Evolutionary conservation across 2,888 invertebrate species (phyloP).

Genomic region (Drosophila infuscata): DNA sequence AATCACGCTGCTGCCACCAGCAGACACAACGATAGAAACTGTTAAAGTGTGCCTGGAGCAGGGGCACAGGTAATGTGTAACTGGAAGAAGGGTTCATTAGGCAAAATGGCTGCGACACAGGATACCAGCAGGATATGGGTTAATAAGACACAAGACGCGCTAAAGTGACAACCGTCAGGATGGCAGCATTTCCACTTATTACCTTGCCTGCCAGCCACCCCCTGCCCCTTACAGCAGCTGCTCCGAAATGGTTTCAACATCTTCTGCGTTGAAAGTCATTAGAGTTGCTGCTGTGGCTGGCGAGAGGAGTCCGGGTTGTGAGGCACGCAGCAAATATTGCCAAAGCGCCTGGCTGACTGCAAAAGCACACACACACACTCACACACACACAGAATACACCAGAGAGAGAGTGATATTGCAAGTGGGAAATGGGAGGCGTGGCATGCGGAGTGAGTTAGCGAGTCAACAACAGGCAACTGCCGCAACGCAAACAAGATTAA

Average conservation of each 20-base stretch:
- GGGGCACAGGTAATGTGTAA: conserved; percentile 18
- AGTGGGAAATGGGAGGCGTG: neutral
- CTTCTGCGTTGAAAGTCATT: conserved; percentile 73
- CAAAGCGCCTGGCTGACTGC: conserved; percentile 44
- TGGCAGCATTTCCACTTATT: conserved; percentile 2
- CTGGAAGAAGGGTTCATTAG: conserved; percentile 72
- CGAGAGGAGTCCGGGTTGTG: conserved; percentile 4
- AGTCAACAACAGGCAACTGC: conserved; percentile 76
- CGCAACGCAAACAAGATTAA: conserved; percentile 82
- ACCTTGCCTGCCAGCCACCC: neutral
- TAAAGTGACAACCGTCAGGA: conserved; percentile 52
- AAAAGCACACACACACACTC: conserved; percentile 42
- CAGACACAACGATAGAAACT: neutral
- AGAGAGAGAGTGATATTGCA: conserved; percentile 22
- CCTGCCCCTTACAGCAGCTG: neutral
- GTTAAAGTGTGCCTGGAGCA: neutral
- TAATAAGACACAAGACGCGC: conserved; percentile 72
- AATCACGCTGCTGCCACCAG: conserved; percentile 17
- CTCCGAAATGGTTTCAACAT: conserved; percentile 46
- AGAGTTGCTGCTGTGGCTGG: conserved; percentile 34
- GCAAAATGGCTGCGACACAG: conserved; percentile 57
- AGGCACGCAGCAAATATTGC: conserved; percentile 51
- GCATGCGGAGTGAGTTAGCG: conserved; percentile 17
- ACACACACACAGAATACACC: conserved; percentile 34
- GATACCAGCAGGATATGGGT: conserved; percentile 69